A percentile compares a stretch with the other conserved stretches of the same genome.
These are phyloP conservation scores for Stichopus horrens DNA, from an alignment of 53 echinoderm and acorn worm genomes.

Conservation along the genomic window DNA sequence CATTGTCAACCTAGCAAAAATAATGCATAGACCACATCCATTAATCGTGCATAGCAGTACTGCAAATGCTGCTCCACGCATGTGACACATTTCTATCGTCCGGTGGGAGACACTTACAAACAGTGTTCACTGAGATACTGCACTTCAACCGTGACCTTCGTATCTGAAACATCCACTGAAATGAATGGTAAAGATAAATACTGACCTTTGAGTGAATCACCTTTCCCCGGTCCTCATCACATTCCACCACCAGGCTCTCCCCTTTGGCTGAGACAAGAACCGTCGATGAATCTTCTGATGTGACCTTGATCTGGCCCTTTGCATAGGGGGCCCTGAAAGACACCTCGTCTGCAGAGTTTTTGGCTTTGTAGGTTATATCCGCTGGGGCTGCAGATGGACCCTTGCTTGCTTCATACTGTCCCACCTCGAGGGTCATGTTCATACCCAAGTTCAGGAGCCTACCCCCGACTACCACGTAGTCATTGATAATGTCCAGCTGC, in stretches of 20 bases:
- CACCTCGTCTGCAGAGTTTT: conserved; percentile 34
- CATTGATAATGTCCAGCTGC: conserved; percentile 56
- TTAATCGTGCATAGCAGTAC: too few species aligned
- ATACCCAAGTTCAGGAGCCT: conserved; percentile 67
- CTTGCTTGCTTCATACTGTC: conserved; percentile 16
- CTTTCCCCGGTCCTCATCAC: conserved; percentile 61
- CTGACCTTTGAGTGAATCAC: conserved; percentile 62
- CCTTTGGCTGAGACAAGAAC: conserved; percentile 26
- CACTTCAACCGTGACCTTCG: too few species aligned
- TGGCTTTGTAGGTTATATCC: conserved; percentile 21
- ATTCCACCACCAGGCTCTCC: conserved; percentile 19
- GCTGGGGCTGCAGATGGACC: not conserved
- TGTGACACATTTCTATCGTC: too few species aligned
- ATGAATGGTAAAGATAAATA: not conserved
- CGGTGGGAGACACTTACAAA: too few species aligned
- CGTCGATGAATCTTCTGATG: conserved; percentile 36
- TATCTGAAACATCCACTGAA: not conserved
- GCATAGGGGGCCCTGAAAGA: conserved; percentile 47
- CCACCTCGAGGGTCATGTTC: conserved; percentile 50
- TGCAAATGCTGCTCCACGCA: too few species aligned
- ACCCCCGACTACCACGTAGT: conserved; percentile 69
- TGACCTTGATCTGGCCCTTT: conserved; percentile 20
- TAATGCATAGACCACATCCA: too few species aligned
- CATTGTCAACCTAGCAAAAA: too few species aligned
- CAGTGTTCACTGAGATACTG: too few species aligned